A percentile compares a stretch with the other conserved stretches of the same genome.
Evolutionary conservation across 2,888 invertebrate genomes (phyloP).

Genomic region (Rhagonycha fulva): DNA sequence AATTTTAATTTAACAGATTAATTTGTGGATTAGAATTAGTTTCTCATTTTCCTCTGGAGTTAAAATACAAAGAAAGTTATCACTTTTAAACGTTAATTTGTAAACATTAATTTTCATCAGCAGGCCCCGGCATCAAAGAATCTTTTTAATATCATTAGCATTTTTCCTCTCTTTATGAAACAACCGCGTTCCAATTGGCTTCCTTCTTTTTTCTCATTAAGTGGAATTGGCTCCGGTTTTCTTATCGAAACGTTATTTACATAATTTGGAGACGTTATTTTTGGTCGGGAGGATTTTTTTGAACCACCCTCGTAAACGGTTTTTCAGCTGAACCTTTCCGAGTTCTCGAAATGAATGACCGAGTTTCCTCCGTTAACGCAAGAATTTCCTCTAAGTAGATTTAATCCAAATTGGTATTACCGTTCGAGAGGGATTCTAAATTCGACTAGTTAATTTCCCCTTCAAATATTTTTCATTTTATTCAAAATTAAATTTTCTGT

Average conservation of each 20-base stretch:
- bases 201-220: background rate
- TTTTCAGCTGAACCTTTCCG: background rate
- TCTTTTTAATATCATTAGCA: background rate
- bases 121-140: background rate
- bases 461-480: slow-evolving; percentile 1
- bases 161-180: background rate
- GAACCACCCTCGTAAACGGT: background rate
- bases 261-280: background rate
- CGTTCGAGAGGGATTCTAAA: slow-evolving; percentile 16
- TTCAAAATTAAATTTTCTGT: background rate
- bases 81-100: background rate
- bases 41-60: background rate
- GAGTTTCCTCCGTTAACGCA: background rate
- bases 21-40: background rate
- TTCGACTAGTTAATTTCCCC: slow-evolving; percentile 25
- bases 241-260: background rate
- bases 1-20: background rate
- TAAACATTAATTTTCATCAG: background rate
- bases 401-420: slow-evolving; percentile 30
- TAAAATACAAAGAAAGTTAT: background rate
- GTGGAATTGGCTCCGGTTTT: background rate
- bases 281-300: background rate
- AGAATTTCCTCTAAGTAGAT: slow-evolving; percentile 19
- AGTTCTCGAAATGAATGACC: background rate
- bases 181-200: background rate